A percentile compares a stretch with the other conserved stretches of the same genome.
Conservation (phyloP, 2,888 invertebrate species). For the Gari tellinella region DNA sequence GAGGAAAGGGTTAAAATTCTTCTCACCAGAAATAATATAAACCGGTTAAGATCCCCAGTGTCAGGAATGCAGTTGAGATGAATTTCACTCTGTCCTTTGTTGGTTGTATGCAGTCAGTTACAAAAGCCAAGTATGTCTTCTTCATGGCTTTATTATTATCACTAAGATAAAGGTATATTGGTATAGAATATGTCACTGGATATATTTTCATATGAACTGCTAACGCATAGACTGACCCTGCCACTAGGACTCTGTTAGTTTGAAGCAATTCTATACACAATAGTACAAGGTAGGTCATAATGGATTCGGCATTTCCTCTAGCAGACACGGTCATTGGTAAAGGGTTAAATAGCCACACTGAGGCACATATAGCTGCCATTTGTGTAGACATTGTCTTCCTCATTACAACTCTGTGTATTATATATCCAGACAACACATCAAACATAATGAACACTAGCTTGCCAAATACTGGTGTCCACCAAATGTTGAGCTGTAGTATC, state of each 20-base stretch:
- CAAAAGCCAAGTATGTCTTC: background rate
- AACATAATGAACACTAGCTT: slow-evolving; percentile 93
- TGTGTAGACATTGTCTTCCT: slow-evolving; percentile 12
- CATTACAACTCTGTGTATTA: slow-evolving; percentile 87
- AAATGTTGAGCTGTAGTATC: slow-evolving; percentile 92
- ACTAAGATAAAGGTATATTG: slow-evolving; percentile 77
- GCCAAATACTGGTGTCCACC: slow-evolving; percentile 88
- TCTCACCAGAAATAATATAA: slow-evolving; percentile 74
- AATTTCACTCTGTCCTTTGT: slow-evolving; percentile 85
- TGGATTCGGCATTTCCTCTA: slow-evolving; percentile 97
- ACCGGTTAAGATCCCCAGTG: slow-evolving; percentile 55
- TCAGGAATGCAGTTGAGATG: slow-evolving; percentile 86
- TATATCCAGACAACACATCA: slow-evolving; percentile 91
- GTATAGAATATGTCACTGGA: slow-evolving; percentile 92
- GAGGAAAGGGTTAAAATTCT: too few relatives aligned
- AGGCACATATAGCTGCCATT: slow-evolving; percentile 28
- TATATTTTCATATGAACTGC: slow-evolving; percentile 97
- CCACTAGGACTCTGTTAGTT: slow-evolving; percentile 45
- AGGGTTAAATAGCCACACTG: slow-evolving; percentile 96
- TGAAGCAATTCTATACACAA: slow-evolving; percentile 86
- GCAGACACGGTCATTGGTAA: slow-evolving; percentile 95
- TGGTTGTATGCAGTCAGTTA: slow-evolving; percentile 83
- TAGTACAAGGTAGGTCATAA: slow-evolving; percentile 94
- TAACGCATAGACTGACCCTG: slow-evolving; percentile 87
- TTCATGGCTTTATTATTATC: background rate